Evolutionary conservation across 1,140 invertebrate genomes (phyloP).

Genomic region (Leptinotarsa undecemlineata): DNA sequence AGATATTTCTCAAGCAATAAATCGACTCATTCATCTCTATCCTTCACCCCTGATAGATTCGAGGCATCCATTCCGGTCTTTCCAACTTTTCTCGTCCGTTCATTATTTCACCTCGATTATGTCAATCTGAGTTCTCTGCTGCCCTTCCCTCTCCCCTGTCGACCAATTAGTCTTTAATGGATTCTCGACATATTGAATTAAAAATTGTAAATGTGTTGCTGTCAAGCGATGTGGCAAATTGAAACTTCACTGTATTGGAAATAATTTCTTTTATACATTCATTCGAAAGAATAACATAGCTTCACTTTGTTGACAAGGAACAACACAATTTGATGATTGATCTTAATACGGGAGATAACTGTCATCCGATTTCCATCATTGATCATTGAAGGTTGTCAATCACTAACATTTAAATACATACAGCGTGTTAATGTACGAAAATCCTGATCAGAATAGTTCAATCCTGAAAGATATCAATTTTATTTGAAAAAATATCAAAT

Average conservation of each 20-base stretch:
- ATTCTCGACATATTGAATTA: constrained; percentile 13
- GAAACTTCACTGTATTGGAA: constrained; percentile 8
- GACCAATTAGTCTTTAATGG: constrained; percentile 20
- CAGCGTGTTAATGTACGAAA: no score
- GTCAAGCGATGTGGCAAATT: constrained; percentile 23
- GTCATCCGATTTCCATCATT: no score
- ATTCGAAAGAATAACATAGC: not conserved
- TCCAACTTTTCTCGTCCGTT: constrained; percentile 18
- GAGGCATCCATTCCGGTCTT: constrained; percentile 5
- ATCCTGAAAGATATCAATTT: no score
- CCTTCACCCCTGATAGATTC: constrained; percentile 13
- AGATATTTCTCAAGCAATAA: not conserved
- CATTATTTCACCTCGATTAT: constrained; percentile 21
- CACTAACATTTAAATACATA: no score
- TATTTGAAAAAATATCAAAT: no score
- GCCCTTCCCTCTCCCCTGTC: constrained; percentile 13
- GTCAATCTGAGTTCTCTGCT: constrained; percentile 11
- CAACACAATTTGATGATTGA: no score
- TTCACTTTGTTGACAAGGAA: not conserved
- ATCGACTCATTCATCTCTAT: not conserved
- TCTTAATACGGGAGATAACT: no score
- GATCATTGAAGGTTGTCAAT: no score
- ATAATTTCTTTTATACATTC: constrained; percentile 13
- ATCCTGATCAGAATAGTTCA: no score
- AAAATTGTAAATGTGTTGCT: constrained; percentile 13